These are phyloP conservation scores for Alethe castanea DNA, from an alignment of 2,113 vertebrate genomes.

Conservation along the genomic window DNA sequence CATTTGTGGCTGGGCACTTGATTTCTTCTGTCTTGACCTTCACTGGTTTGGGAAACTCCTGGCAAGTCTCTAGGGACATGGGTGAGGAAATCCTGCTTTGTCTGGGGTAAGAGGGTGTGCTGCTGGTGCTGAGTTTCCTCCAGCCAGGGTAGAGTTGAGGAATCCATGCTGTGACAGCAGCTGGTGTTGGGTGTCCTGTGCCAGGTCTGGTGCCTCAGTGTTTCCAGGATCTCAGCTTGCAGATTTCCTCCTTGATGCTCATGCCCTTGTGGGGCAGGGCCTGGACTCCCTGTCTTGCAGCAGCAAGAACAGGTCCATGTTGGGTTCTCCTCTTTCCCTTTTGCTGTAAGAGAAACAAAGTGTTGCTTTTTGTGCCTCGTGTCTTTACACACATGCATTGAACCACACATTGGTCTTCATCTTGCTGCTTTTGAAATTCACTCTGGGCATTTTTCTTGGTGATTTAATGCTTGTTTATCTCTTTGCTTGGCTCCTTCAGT, in stretches of 20 bases:
- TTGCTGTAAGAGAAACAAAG: background rate
- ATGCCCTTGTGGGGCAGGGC: background rate
- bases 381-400: background rate
- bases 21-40: background rate
- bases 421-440: constrained; percentile 3
- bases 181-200: background rate
- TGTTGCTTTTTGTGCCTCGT: background rate
- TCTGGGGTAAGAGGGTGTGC: background rate
- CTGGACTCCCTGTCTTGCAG: background rate
- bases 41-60: background rate
- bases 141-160: background rate
- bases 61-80: background rate
- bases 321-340: background rate
- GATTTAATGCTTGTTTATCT: constrained; percentile 9
- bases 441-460: background rate
- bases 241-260: background rate
- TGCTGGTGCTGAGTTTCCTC: background rate
- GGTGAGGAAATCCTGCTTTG: background rate
- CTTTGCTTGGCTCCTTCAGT: background rate
- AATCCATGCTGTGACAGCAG: background rate
- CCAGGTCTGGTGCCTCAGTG: background rate
- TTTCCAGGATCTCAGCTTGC: background rate
- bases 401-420: background rate
- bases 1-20: background rate
- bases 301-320: accelerated